Conservation (phyloP, 2,113 vertebrate genomes). For the Gallinago media region DNA sequence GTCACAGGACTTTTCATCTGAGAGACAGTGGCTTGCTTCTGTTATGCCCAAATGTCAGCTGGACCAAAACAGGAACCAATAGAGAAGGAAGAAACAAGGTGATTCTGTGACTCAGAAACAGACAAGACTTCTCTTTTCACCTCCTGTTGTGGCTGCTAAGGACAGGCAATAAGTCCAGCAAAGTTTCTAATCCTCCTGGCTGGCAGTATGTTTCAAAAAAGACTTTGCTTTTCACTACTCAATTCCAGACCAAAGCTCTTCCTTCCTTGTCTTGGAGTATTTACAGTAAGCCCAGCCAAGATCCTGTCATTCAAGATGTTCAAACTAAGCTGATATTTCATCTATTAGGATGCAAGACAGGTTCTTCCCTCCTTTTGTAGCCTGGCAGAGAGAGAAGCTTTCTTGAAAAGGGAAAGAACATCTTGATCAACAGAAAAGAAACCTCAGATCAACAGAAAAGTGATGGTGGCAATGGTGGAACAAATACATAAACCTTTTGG, state of each 20-base stretch:
- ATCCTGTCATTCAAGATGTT: neutral
- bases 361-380: neutral
- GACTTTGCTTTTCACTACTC: neutral
- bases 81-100: neutral
- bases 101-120: neutral
- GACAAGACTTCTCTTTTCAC: neutral
- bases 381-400: neutral
- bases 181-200: neutral
- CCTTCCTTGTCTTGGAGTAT: neutral
- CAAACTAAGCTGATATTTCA: neutral
- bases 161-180: neutral
- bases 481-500: neutral
- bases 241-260: neutral
- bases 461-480: neutral
- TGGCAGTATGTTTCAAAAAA: neutral
- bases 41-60: neutral
- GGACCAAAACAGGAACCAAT: neutral
- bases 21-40: neutral
- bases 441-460: neutral
- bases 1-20: neutral
- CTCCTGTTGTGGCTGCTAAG: neutral
- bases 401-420: constrained; percentile 1
- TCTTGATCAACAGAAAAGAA: neutral
- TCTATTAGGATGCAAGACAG: neutral
- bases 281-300: neutral